Evolutionary conservation across 2,797 vertebrate genomes (phyloP).

Genomic region (Xenops minutus): DNA sequence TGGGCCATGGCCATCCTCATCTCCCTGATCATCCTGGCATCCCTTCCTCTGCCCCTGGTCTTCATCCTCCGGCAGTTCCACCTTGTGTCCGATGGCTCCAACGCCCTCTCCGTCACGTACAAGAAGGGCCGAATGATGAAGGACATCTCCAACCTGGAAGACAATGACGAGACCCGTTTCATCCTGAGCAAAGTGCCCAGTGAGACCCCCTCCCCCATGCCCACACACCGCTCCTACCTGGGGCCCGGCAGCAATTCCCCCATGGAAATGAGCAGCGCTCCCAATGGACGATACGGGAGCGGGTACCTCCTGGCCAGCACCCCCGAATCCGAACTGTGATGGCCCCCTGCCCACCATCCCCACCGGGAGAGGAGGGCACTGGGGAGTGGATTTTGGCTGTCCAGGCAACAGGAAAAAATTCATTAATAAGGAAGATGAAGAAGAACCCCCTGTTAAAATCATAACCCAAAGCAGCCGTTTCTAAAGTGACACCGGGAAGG

Average conservation of each 20-base stretch:
- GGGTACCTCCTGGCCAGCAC: conserved; percentile 88
- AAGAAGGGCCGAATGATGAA: conserved; percentile 96
- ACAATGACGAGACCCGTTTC: conserved; percentile 95
- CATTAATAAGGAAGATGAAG: neutral
- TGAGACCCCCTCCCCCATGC: conserved; percentile 93
- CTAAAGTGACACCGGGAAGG: neutral
- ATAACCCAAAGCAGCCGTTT: conserved; percentile 21
- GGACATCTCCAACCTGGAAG: conserved; percentile 96
- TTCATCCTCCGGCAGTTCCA: conserved; percentile 90
- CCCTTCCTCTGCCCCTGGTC: conserved; percentile 90
- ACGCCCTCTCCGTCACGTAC: conserved; percentile 95
- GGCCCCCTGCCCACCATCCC: neutral
- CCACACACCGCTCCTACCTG: conserved; percentile 89
- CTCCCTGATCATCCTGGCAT: conserved; percentile 85
- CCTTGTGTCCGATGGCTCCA: conserved; percentile 92
- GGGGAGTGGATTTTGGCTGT: conserved; percentile 43
- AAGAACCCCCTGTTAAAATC: conserved; percentile 34
- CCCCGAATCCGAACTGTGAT: conserved; percentile 90
- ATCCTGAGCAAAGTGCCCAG: conserved; percentile 93
- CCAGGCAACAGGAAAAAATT: conserved; percentile 36
- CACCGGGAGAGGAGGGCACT: neutral
- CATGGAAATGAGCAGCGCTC: conserved; percentile 85
- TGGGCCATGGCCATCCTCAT: conserved; percentile 94
- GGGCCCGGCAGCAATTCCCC: conserved; percentile 90
- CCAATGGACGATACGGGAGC: conserved; percentile 93